phyloP scores from a whole-genome alignment of 2,888 invertebrate genomes.

The Leptarthrus brevirostris region DNA sequence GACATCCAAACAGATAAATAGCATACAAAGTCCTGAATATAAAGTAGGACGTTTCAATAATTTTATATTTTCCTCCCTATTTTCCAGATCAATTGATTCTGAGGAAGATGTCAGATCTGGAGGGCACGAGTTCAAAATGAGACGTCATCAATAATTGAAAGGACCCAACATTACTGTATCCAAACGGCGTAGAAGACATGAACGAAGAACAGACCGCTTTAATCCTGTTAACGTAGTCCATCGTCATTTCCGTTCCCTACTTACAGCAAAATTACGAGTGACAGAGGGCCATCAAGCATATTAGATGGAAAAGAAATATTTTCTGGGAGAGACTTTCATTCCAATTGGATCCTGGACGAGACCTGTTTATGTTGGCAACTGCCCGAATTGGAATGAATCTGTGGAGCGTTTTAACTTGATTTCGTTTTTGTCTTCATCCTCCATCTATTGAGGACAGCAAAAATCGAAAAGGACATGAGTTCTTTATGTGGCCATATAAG shows the following conservation, averaged over 20 bases:
- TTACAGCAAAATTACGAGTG: slow-evolving; percentile 22
- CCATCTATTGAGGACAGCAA: slow-evolving; percentile 14
- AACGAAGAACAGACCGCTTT: not conserved
- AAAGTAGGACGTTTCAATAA: slow-evolving; percentile 35
- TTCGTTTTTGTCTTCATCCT: slow-evolving; percentile 5
- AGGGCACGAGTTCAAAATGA: not conserved
- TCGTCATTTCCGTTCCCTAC: not conserved
- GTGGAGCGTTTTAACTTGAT: not conserved
- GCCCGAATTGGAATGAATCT: not conserved
- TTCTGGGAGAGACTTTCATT: not conserved
- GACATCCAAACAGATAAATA: slow-evolving; percentile 15
- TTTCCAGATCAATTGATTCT: slow-evolving; percentile 35
- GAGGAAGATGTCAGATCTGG: slow-evolving; percentile 3
- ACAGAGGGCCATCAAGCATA: slow-evolving; percentile 22
- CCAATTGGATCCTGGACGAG: not conserved
- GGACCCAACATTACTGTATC: slow-evolving; percentile 2
- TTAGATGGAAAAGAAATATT: slow-evolving; percentile 9
- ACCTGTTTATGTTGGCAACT: not conserved
- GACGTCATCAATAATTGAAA: slow-evolving; percentile 39
- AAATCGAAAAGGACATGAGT: slow-evolving; percentile 54
- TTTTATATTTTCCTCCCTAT: slow-evolving; percentile 39
- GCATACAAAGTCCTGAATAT: slow-evolving; percentile 17
- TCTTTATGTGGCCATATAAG: slow-evolving; percentile 51
- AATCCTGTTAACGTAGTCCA: slow-evolving; percentile 38
- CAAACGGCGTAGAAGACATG: not conserved